Evolutionary conservation across 1,140 invertebrate species (phyloP), one percentile per base, ranked within the genome.

Genomic region (Danaus melanippus): DNA sequence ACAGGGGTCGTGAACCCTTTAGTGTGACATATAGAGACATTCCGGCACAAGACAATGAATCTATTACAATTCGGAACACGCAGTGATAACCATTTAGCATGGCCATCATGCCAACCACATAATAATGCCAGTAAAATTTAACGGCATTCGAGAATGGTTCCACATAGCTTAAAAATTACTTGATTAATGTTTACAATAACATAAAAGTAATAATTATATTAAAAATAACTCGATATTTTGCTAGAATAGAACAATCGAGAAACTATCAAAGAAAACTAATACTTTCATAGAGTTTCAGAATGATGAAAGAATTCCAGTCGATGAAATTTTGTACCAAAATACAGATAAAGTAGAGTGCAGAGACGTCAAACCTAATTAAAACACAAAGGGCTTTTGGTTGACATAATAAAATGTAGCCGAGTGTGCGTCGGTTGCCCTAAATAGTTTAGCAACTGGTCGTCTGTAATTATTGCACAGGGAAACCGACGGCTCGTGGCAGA

Each of bases 1-100:
- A 5, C 21, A 32, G 21, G 21, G 53, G 17, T 39, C 53, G 41
- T 55, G 41, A 55, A 48, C 53, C 53, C 15, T 49, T 47, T 55
- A 42, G 17, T 53, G 21, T 53, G 47, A 53, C 42, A 46, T 43
- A 49, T 39, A 45, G 11, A 44, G 15, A 17, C 45, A 32, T 40
- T 39, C 53, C 21, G 45, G 32, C 56, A 50, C 50, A 69, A 66
- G 58, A 73, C 65, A 72, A 79, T 70, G 68, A 70, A 70, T 70
- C 74, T 76, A 76, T 79, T 79, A 76, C 50, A 57, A 76, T 76
- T 76, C 73, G 56, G 58, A 56, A 44, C 73, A 62, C 71, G 67
- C 50, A 40, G 46, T 49, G 53, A 48, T 44, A 66, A 53, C 50
- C 49, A 42, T 46, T 64, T 63, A 55, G 53, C 61, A 58, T 55